Conservation (phyloP, 1,140 invertebrate genomes). For the Coptotermes formosanus region DNA sequence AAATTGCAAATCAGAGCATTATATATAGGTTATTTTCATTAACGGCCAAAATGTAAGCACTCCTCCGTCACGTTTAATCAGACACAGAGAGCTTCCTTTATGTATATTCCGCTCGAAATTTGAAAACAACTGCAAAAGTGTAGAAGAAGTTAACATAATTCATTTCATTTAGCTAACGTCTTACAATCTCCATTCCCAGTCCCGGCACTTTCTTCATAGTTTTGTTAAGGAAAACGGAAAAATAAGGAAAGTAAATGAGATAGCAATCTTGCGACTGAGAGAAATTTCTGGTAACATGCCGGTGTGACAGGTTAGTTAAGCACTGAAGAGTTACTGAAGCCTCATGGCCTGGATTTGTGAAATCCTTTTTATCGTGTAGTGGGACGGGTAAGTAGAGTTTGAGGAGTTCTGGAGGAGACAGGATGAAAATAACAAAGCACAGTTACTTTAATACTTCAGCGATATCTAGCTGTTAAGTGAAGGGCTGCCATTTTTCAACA, state of each 20-base stretch:
- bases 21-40: no score
- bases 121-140: neutral
- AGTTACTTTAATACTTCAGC: neutral
- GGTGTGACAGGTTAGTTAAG: neutral
- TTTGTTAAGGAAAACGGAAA: neutral
- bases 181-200: neutral
- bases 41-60: no score
- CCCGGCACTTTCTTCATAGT: neutral
- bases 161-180: neutral
- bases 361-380: no score
- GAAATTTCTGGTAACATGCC: neutral
- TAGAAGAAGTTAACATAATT: neutral
- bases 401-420: neutral
- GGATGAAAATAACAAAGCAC: neutral
- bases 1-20: no score
- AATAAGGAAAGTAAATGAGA: neutral
- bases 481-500: no score
- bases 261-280: neutral
- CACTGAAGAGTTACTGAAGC: neutral
- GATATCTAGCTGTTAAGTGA: no score
- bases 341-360: neutral
- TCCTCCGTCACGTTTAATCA: no score
- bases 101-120: neutral
- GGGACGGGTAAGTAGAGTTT: neutral
- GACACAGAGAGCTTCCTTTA: no score